phyloP scores from a whole-genome alignment of 2,888 invertebrate genomes.

The Pantelozetes paolii region DNA sequence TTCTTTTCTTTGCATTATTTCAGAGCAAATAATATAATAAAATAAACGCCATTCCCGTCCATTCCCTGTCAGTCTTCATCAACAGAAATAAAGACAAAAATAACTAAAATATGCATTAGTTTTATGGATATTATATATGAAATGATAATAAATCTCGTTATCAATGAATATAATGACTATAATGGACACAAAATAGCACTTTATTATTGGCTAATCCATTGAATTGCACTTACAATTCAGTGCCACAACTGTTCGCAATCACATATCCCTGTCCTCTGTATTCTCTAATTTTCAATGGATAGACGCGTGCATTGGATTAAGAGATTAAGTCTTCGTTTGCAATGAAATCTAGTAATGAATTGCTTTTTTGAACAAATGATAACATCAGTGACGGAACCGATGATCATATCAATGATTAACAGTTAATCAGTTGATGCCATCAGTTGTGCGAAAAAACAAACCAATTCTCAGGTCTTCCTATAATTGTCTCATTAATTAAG shows the following conservation, averaged over 20 bases:
- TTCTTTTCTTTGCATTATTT: neutral
- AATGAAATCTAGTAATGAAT: conserved; percentile 7
- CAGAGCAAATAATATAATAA: neutral
- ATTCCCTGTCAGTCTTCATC: neutral
- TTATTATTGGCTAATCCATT: conserved; percentile 21
- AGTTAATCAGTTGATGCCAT: neutral
- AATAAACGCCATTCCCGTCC: neutral
- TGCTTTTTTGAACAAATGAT: neutral
- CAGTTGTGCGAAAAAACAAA: too few relatives aligned
- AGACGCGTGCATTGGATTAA: conserved; percentile 17
- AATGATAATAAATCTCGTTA: neutral
- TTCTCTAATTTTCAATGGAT: conserved; percentile 5
- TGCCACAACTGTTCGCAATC: neutral
- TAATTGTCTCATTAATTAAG: too few relatives aligned
- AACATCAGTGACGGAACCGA: conserved; percentile 6
- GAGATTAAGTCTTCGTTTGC: conserved; percentile 11
- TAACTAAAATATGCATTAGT: conserved; percentile 9
- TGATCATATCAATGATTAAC: neutral
- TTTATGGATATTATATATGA: conserved; percentile 11
- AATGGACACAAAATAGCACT: conserved; percentile 10
- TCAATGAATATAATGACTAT: neutral
- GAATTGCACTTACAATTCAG: neutral
- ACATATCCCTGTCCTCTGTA: neutral
- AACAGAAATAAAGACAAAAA: neutral
- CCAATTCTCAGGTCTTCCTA: too few relatives aligned